Conservation (phyloP, 2,113 vertebrate species). For the Brienomyrus longianalis region DNA sequence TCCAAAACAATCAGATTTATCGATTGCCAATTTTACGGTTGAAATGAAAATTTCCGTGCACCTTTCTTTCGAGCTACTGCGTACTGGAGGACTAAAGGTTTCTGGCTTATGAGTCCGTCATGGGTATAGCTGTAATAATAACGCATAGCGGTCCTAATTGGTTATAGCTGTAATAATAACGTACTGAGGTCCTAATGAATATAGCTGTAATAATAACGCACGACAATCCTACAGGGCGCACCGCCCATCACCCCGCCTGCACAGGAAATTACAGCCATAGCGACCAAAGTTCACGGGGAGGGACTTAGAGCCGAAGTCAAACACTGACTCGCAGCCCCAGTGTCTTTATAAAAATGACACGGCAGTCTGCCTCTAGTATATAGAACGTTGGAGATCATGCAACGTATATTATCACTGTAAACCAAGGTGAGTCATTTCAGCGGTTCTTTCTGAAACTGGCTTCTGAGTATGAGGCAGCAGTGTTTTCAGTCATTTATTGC, state of each 20-base stretch:
- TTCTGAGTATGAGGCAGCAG: background rate
- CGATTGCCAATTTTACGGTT: background rate
- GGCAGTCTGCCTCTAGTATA: background rate
- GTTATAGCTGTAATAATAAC: too few species aligned
- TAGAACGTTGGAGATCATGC: background rate
- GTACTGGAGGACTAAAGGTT: background rate
- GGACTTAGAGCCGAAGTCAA: background rate
- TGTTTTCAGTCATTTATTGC: background rate
- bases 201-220: too few species aligned
- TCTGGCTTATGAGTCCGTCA: background rate
- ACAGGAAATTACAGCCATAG: constrained; percentile 40
- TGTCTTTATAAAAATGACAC: background rate
- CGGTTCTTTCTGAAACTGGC: background rate
- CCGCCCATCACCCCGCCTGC: constrained; percentile 27
- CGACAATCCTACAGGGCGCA: background rate
- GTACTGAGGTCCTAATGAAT: too few species aligned
- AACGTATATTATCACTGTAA: background rate
- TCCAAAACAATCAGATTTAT: background rate
- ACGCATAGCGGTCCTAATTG: too few species aligned
- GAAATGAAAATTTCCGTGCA: too few species aligned
- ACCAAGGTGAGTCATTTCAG: background rate
- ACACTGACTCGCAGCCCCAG: background rate
- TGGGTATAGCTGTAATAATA: background rate
- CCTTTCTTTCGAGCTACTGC: too few species aligned
- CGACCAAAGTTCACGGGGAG: background rate